Percentiles rank a stretch among this genome's conserved stretches.
phyloP scores from a whole-genome alignment of 2,797 vertebrate species.

The Microchirus variegatus region DNA sequence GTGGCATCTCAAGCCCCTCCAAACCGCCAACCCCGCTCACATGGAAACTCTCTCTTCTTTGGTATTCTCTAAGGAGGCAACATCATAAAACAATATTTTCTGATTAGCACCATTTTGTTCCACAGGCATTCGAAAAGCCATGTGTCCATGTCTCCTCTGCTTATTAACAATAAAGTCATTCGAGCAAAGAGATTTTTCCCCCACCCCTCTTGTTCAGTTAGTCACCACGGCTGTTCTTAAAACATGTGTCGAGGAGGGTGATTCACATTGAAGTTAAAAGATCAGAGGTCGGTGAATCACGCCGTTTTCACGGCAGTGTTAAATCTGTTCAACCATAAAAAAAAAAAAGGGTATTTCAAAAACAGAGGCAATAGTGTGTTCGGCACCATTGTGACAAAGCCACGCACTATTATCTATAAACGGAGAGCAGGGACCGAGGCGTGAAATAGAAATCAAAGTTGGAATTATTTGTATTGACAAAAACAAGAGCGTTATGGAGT shows the following conservation, averaged over 20 bases:
- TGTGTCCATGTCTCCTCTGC: conserved; percentile 36
- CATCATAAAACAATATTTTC: conserved; percentile 39
- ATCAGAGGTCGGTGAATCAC: conserved; percentile 71
- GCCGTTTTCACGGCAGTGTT: conserved; percentile 56
- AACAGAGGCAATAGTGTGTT: conserved; percentile 59
- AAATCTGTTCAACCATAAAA: conserved; percentile 66
- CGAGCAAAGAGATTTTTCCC: conserved; percentile 38
- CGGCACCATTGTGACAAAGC: conserved; percentile 63
- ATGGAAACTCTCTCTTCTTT: conserved; percentile 53
- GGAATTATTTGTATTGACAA: conserved; percentile 64
- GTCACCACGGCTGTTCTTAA: conserved; percentile 62
- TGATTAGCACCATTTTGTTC: conserved; percentile 39
- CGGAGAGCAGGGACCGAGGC: conserved; percentile 59
- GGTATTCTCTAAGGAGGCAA: conserved; percentile 33
- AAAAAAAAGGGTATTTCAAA: conserved; percentile 64
- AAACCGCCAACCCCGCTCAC: conserved; percentile 50
- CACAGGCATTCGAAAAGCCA: conserved; percentile 43
- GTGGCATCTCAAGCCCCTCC: conserved; percentile 57
- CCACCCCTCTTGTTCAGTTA: conserved; percentile 37
- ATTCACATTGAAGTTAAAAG: conserved; percentile 67
- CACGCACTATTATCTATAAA: conserved; percentile 70
- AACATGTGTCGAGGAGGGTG: conserved; percentile 60
- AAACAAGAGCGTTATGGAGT: conserved; percentile 54
- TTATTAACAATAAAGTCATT: conserved; percentile 67
- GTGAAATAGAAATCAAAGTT: conserved; percentile 73